Conservation (phyloP, 2,888 invertebrate genomes). For the Ptychoptera albimana region DNA sequence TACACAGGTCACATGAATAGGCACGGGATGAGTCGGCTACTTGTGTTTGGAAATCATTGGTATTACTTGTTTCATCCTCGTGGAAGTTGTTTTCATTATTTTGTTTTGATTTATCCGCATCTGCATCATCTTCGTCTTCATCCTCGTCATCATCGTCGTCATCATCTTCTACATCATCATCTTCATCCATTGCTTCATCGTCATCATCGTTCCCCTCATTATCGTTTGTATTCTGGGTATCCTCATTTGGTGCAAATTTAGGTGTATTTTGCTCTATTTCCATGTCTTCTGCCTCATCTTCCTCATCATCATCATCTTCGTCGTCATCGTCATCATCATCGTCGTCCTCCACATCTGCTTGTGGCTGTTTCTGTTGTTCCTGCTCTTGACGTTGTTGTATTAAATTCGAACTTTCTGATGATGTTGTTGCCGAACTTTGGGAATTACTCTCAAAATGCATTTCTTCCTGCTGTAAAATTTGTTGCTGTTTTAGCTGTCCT, state of each 20-base stretch:
- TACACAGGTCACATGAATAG: constrained; percentile 29
- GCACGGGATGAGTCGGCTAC: constrained; percentile 24
- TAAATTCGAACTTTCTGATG: neutral
- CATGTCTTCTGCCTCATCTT: constrained; percentile 7
- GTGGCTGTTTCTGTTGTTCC: constrained; percentile 4
- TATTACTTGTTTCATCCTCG: neutral
- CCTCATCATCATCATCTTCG: constrained; percentile 5
- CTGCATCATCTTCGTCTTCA: constrained; percentile 7
- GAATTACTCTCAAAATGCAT: constrained; percentile 12
- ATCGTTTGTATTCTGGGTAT: neutral
- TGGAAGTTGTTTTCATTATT: constrained; percentile 6
- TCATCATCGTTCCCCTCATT: constrained; percentile 7
- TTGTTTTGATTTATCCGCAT: constrained; percentile 3
- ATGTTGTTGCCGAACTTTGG: constrained; percentile 13
- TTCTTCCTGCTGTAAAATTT: neutral
- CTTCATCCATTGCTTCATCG: constrained; percentile 6
- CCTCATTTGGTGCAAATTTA: neutral
- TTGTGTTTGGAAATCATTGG: constrained; percentile 43
- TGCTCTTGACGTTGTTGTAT: neutral
- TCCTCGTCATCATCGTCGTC: constrained; percentile 12
- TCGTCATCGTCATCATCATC: constrained; percentile 6
- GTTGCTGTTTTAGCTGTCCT: neutral
- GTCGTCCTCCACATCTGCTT: constrained; percentile 10
- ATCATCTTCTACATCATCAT: constrained; percentile 10
- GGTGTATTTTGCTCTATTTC: neutral